These are phyloP conservation scores for Ascidia mentula DNA, from an alignment of 23 tunicate species.

Conservation along the genomic window DNA sequence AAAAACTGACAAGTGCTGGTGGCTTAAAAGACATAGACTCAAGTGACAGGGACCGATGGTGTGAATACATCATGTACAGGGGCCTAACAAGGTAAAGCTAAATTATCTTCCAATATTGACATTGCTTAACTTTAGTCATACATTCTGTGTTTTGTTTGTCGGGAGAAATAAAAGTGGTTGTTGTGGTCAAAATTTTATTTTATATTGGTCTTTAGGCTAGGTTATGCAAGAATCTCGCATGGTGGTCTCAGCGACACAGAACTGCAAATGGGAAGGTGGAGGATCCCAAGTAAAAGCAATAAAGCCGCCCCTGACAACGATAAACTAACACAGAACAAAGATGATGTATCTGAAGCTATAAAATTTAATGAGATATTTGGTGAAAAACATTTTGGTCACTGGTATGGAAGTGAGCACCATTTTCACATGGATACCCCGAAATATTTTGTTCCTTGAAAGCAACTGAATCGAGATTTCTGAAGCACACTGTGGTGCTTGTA, in stretches of 20 bases:
- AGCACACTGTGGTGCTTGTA: neutral
- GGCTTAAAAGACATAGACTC: constrained; percentile 56
- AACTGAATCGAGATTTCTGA: neutral
- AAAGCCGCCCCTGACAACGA: constrained; percentile 3
- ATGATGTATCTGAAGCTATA: constrained; percentile 11
- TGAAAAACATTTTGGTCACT: constrained; percentile 19
- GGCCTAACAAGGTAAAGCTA: constrained; percentile 38
- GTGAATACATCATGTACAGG: constrained; percentile 68
- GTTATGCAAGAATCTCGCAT: constrained; percentile 67
- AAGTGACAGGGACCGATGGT: constrained; percentile 52
- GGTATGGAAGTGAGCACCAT: constrained; percentile 30
- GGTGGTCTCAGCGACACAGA: constrained; percentile 73
- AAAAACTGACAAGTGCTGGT: constrained; percentile 27
- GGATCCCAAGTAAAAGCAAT: neutral
- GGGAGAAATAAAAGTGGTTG: too few species aligned
- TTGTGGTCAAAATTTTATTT: too few species aligned
- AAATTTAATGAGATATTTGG: constrained; percentile 36
- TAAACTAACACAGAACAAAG: neutral
- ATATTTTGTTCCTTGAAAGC: constrained; percentile 29
- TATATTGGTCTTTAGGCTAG: constrained; percentile 24
- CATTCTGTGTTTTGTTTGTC: too few species aligned
- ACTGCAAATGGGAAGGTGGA: constrained; percentile 66
- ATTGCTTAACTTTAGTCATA: too few species aligned
- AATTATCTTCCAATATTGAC: too few species aligned
- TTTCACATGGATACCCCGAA: constrained; percentile 66